Base-by-base conservation (phyloP, 1,140 invertebrate species). In the Brachystomella parvula region DNA sequence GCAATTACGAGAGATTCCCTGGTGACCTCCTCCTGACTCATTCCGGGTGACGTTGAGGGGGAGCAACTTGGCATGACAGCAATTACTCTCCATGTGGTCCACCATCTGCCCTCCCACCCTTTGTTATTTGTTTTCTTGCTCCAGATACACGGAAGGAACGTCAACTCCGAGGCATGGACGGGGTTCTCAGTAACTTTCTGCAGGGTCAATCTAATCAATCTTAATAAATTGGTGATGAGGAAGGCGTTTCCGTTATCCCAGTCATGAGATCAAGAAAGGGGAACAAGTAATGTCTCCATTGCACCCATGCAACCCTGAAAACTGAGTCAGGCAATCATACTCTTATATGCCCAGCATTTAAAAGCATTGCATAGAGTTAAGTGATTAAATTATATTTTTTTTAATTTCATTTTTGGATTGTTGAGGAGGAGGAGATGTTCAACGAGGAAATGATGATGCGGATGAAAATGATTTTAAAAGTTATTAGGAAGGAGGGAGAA, bases 11-110 rank as follows among this genome's bases (percentile, higher is more conserved):
- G 15, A 47, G 59, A 66, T 61, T 66, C 64, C 64, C 64, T 53
- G 24, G 64, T 66, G 64, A 61, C 58, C 64, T 24, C 58, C 64
- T 24, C 44, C 59, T 66, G 64, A 66, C 31, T 66, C 64, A 66
- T 66, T 49, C 19, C 19, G 39, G 30, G 24, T 53, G 49, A 53
- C 57, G 12, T 31, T 28, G 26, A 17, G 30, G 26, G 24, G 30
- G 30, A 59, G 57, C 30, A 59, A 29, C 26, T 59, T 59, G 26
- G 30, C 30, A 59, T 59, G 57, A 59, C 30, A 59, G 57, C 57
- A 59, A 59, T 59, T 59, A 59, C 57, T 59, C 24, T 21, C 9
- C 49, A 53, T 53, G 15, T 53, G 49, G 24, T 24, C 24, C 49
- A 6, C 49, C 24, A 19, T 53, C 49, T 26, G 6, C 15, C n/a